Evolutionary conservation across 2,113 vertebrate species (phyloP), one percentile per base, ranked within the genome.

Genomic region (Pomatorhinus ruficollis): DNA sequence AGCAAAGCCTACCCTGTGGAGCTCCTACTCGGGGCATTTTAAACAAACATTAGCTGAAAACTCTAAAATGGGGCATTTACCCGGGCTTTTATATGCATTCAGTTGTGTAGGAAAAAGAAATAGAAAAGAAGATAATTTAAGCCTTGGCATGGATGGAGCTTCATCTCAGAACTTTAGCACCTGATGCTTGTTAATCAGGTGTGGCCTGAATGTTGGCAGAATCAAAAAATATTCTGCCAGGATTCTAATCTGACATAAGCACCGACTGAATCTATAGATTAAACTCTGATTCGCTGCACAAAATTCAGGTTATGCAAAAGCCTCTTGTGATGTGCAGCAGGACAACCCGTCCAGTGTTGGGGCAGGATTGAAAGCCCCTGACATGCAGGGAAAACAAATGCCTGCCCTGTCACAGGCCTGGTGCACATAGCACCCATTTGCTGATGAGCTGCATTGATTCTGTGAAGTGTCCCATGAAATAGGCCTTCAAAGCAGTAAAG

Each of bases 381-480:
- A 98, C 90, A 85, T 82, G 68, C 95, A 96, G 86, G 74, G 93
- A 97, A 97, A 97, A 94, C 71, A 96, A 97, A 97, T 68, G 94
- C 89, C 95, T 95, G 91, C 95, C 59, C 87, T 98, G 95, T 87
- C 97, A 94, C 97, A 96, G 96, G 93, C 94, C 96, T 84, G 94
- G 84, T 97, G 96, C 98, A 95, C 96, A 98, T 94, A 94, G 98
- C 97, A 98, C 97, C 97, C 98, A 97, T 97, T 97, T 98, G 93
- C 97, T 98, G 98, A 98, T 94, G 96, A 98, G 96, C 93, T 98
- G 96, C 97, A 98, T 98, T 98, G 98, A 98, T 97, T 97, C 97
- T 98, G 97, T 98, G 99, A 98, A 98, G 97, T 98, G 97, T 98
- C 98, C 98, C 98, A 98, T 98, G 98, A 99, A 99, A 98, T 98